A percentile compares a stretch with the other conserved stretches of the same genome.
These are phyloP conservation scores for Kuschelorhynchus macadamiae DNA, from an alignment of 2,888 invertebrate genomes.

Conservation along the genomic window DNA sequence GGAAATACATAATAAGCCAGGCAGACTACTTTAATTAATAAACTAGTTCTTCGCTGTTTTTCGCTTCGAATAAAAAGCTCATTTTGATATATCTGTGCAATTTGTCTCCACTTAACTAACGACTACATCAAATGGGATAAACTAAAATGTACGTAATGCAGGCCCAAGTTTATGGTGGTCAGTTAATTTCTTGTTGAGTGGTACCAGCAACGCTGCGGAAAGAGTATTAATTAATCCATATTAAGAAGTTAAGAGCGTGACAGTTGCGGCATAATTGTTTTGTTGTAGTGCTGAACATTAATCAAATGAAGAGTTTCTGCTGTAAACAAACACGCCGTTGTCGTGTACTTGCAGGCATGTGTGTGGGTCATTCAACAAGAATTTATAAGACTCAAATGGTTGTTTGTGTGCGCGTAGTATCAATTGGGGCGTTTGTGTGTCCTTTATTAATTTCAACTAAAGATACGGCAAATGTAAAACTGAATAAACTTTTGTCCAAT, in stretches of 20 bases:
- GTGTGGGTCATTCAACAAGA: constrained; percentile 17
- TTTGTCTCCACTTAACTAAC: constrained; percentile 2
- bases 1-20: too few relatives aligned
- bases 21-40: too few relatives aligned
- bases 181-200: constrained; percentile 44
- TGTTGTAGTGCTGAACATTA: constrained; percentile 36
- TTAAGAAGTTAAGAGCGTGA: constrained; percentile 43
- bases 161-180: constrained; percentile 25
- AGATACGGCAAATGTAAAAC: too few relatives aligned
- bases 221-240: constrained; percentile 48
- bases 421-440: too few relatives aligned
- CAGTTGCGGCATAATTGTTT: constrained; percentile 45
- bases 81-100: neutral
- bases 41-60: too few relatives aligned
- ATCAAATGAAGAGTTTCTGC: constrained; percentile 32
- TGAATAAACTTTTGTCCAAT: too few relatives aligned
- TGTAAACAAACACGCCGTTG: constrained; percentile 35
- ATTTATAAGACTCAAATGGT: constrained; percentile 1
- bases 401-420: neutral
- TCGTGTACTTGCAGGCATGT: constrained; percentile 25
- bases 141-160: constrained; percentile 16
- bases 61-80: neutral
- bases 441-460: too few relatives aligned
- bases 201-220: constrained; percentile 40
- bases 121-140: constrained; percentile 13